A percentile compares a stretch with the other conserved stretches of the same genome.
Evolutionary conservation across 1,140 invertebrate species (phyloP).

Genomic region (Rhynchophorus ferrugineus): DNA sequence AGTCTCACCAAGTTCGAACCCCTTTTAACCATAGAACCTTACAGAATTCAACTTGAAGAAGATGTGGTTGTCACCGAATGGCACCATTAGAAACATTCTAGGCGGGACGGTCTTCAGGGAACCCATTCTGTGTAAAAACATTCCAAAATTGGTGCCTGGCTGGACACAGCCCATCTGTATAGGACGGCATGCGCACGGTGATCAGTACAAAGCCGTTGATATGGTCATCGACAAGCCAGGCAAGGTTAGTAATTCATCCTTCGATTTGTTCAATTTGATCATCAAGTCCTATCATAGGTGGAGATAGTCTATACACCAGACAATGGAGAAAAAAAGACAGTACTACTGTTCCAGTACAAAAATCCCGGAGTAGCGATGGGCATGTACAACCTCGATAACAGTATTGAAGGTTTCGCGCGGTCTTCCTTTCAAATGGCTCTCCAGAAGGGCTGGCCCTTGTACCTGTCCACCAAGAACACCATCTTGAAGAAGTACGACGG

Average conservation of each 20-base stretch:
- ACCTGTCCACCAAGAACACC: constrained; percentile 87
- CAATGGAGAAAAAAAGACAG: constrained; percentile 49
- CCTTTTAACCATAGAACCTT: too few species aligned
- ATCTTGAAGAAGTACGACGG: constrained; percentile 87
- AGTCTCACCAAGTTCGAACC: too few species aligned
- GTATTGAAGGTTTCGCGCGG: constrained; percentile 74
- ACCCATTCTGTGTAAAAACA: constrained; percentile 82
- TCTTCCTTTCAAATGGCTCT: constrained; percentile 79
- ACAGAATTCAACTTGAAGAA: constrained; percentile 86
- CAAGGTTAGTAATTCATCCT: constrained; percentile 42
- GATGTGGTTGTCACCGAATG: constrained; percentile 89
- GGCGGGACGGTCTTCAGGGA: constrained; percentile 87
- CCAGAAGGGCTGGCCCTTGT: constrained; percentile 75
- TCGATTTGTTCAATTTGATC: background rate
- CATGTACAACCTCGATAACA: constrained; percentile 89
- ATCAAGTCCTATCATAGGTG: constrained; percentile 43
- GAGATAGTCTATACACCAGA: constrained; percentile 59
- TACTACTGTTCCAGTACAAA: constrained; percentile 66
- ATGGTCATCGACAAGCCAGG: constrained; percentile 65
- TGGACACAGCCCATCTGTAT: constrained; percentile 78
- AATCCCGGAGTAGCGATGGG: constrained; percentile 68
- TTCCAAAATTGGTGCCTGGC: constrained; percentile 78
- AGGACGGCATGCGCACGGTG: constrained; percentile 83
- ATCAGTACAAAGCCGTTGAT: constrained; percentile 88
- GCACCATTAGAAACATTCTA: constrained; percentile 84